A percentile compares a stretch with the other conserved stretches of the same genome.
Evolutionary conservation across 1,140 invertebrate species (phyloP).

Genomic region (Araneus ventricosus): DNA sequence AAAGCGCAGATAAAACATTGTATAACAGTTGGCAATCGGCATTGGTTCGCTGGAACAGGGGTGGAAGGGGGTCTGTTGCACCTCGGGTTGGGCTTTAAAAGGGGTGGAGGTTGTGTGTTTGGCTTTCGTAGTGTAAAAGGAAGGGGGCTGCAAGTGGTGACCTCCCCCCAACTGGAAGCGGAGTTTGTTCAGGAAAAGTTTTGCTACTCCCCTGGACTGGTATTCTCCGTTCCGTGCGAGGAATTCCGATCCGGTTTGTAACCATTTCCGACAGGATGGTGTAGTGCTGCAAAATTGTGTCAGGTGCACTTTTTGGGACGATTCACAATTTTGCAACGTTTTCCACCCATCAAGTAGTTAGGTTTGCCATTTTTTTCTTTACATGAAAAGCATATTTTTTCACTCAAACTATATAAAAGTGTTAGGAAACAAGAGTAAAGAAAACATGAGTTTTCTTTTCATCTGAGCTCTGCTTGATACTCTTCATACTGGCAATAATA

Average conservation of each 20-base stretch:
- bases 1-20: conserved; percentile 52
- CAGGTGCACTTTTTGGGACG: not conserved
- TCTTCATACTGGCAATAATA: too few relatives aligned
- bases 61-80: not conserved
- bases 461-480: too few relatives aligned
- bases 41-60: conserved; percentile 50
- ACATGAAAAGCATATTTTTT: too few relatives aligned
- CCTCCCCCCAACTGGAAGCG: not conserved
- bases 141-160: not conserved
- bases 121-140: not conserved
- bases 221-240: not conserved
- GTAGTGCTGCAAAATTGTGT: not conserved
- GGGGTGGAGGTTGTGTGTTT: too few relatives aligned
- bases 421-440: too few relatives aligned
- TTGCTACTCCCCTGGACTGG: not conserved
- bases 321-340: too few relatives aligned
- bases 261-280: not conserved
- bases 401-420: too few relatives aligned
- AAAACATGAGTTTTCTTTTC: too few relatives aligned
- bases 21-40: conserved; percentile 70
- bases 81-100: conserved; percentile 44
- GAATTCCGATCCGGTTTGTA: not conserved
- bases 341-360: too few relatives aligned
- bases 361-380: too few relatives aligned
- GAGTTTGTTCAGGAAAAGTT: conserved; percentile 46